Conservation (phyloP, 2,888 invertebrate genomes). For the Zaprionus obscuricornis region DNA sequence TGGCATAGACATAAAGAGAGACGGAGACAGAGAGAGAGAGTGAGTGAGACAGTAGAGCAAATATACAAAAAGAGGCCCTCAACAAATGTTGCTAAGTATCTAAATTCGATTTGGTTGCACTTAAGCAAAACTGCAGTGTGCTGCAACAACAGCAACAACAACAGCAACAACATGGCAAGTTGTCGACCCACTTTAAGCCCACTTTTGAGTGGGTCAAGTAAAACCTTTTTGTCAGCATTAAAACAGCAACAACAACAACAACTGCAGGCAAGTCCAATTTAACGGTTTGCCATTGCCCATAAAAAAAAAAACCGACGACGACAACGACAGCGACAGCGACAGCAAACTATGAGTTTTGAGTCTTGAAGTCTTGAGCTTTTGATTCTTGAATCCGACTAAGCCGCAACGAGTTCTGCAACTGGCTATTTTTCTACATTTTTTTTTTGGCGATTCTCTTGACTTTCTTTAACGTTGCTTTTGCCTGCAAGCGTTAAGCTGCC, state of each 20-base stretch:
- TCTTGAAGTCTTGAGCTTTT: slow-evolving; percentile 14
- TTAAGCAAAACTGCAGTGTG: slow-evolving; percentile 48
- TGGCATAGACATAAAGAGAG: slow-evolving; percentile 2
- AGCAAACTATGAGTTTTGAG: slow-evolving; percentile 23
- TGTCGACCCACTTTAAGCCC: slow-evolving; percentile 58
- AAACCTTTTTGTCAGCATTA: slow-evolving; percentile 76
- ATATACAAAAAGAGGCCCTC: slow-evolving; percentile 22
- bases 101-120: slow-evolving; percentile 72
- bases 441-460: slow-evolving; percentile 37
- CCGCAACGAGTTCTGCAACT: slow-evolving; percentile 47
- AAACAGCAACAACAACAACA: slow-evolving; percentile 31
- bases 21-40: not conserved
- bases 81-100: slow-evolving; percentile 57
- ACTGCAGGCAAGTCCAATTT: slow-evolving; percentile 61
- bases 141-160: slow-evolving; percentile 19
- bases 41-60: not conserved
- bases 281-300: slow-evolving; percentile 62
- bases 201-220: slow-evolving; percentile 70
- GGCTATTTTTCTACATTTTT: not conserved
- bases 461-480: not conserved
- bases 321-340: slow-evolving; percentile 22
- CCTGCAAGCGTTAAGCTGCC: no score
- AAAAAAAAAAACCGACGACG: slow-evolving; percentile 47
- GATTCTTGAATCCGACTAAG: slow-evolving; percentile 1
- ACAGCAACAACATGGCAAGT: slow-evolving; percentile 15